Conservation (phyloP, 2,888 invertebrate genomes). For the Chaetogeoica ovagalla region DNA sequence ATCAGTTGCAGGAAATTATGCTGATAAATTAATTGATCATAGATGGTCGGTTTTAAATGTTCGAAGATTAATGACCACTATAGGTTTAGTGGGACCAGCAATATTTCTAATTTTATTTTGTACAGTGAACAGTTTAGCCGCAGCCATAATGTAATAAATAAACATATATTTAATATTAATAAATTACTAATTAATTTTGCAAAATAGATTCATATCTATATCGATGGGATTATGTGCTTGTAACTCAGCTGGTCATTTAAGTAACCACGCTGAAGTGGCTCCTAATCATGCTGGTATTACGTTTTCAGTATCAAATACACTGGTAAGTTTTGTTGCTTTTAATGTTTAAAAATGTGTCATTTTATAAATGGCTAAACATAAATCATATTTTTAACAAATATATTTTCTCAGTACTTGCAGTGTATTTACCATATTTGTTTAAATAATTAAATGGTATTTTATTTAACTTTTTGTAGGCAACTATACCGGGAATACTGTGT, state of each 20-base stretch:
- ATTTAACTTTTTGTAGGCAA: slow-evolving; percentile 63
- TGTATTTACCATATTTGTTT: too few relatives aligned
- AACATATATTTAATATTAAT: slow-evolving; percentile 12
- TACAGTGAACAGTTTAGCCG: slow-evolving; percentile 69
- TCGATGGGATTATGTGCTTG: slow-evolving; percentile 76
- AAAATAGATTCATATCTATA: slow-evolving; percentile 69
- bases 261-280: slow-evolving; percentile 77
- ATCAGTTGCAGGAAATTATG: slow-evolving; percentile 71
- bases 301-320: slow-evolving; percentile 75
- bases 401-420: too few relatives aligned
- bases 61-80: slow-evolving; percentile 71
- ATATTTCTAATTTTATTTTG: slow-evolving; percentile 72
- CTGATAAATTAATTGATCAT: slow-evolving; percentile 68
- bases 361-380: too few relatives aligned
- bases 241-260: slow-evolving; percentile 75
- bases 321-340: slow-evolving; percentile 61
- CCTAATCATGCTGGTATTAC: slow-evolving; percentile 77
- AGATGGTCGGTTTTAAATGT: slow-evolving; percentile 72
- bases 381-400: too few relatives aligned
- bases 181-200: slow-evolving; percentile 10
- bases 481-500: slow-evolving; percentile 74
- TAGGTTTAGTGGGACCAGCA: slow-evolving; percentile 74
- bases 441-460: too few relatives aligned
- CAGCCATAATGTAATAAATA: slow-evolving; percentile 68
- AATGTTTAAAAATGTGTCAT: too few relatives aligned